phyloP scores from a whole-genome alignment of 2,113 vertebrate genomes.

The Cyprichromis sp. region DNA sequence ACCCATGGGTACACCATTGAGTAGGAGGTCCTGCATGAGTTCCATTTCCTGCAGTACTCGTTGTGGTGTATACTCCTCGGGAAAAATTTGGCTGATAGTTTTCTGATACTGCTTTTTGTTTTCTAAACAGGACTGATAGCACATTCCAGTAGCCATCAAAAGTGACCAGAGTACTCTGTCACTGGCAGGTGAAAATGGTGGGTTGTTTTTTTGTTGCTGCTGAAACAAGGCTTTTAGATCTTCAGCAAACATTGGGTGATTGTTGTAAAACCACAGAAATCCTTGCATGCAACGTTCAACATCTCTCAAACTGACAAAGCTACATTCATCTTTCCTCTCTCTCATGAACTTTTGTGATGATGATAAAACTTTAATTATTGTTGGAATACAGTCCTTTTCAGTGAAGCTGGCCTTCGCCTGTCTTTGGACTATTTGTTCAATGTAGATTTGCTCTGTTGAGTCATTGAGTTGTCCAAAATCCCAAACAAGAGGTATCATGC shows the following conservation, averaged over 20 bases:
- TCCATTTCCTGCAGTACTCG: too few relatives aligned
- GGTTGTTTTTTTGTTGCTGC: too few relatives aligned
- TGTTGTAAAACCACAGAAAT: slow-evolving; percentile 58
- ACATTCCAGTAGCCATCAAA: slow-evolving; percentile 76
- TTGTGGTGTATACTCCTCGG: slow-evolving; percentile 37
- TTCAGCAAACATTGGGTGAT: not conserved
- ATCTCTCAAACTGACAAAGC: slow-evolving; percentile 85
- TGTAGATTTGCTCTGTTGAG: slow-evolving; percentile 69
- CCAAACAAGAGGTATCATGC: slow-evolving; percentile 85
- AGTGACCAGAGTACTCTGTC: slow-evolving; percentile 74
- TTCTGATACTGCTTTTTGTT: too few relatives aligned
- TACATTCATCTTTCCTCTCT: slow-evolving; percentile 68
- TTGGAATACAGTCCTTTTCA: too few relatives aligned
- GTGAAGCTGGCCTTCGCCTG: slow-evolving; percentile 14
- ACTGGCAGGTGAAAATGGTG: too few relatives aligned
- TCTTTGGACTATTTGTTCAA: slow-evolving; percentile 81
- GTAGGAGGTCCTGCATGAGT: slow-evolving; percentile 80
- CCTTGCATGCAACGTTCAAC: slow-evolving; percentile 83
- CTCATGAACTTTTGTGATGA: slow-evolving; percentile 82
- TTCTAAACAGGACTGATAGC: slow-evolving; percentile 84
- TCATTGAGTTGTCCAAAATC: slow-evolving; percentile 85
- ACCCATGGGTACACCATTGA: slow-evolving; percentile 65
- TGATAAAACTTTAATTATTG: slow-evolving; percentile 66
- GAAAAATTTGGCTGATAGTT: slow-evolving; percentile 60
- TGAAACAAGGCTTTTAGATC: fast-evolving